Evolutionary conservation across 1,140 invertebrate genomes (phyloP).

Genomic region (Drosophila pandora): DNA sequence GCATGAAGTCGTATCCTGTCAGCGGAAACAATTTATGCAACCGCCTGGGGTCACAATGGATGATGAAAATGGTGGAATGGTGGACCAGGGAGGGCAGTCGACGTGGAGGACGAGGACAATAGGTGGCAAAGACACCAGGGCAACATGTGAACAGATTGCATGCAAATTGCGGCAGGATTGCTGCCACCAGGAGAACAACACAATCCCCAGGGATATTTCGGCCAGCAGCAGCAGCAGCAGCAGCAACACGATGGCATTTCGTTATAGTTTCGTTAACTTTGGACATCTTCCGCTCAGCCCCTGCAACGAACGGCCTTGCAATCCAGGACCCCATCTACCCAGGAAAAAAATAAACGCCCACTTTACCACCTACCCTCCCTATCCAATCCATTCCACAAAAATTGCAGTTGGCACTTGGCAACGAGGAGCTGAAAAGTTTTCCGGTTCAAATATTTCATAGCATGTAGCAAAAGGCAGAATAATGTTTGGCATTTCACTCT

Average conservation of each 20-base stretch:
- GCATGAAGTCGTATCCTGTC: conserved; percentile 15
- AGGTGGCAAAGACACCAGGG: not conserved
- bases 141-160: conserved; percentile 15
- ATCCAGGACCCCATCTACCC: too few species aligned
- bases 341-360: too few species aligned
- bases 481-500: conserved; percentile 18
- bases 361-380: not conserved
- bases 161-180: conserved; percentile 20
- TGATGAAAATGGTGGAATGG: not conserved
- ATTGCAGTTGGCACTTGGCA: conserved; percentile 23
- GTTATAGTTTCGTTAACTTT: conserved; percentile 5
- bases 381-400: conserved; percentile 7
- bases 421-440: conserved; percentile 12
- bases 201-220: conserved; percentile 7
- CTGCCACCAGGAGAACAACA: conserved; percentile 8
- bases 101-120: not conserved
- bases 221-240: not conserved
- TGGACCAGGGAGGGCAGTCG: too few species aligned
- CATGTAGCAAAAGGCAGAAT: conserved; percentile 3
- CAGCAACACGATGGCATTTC: not conserved
- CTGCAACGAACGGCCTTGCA: too few species aligned
- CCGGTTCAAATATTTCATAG: conserved; percentile 15
- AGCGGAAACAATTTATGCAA: conserved; percentile 23
- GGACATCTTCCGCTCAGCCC: not conserved
- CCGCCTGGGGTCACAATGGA: conserved; percentile 4